These are phyloP conservation scores for Elysia crispata DNA, from an alignment of 2,888 invertebrate species.

Conservation along the genomic window DNA sequence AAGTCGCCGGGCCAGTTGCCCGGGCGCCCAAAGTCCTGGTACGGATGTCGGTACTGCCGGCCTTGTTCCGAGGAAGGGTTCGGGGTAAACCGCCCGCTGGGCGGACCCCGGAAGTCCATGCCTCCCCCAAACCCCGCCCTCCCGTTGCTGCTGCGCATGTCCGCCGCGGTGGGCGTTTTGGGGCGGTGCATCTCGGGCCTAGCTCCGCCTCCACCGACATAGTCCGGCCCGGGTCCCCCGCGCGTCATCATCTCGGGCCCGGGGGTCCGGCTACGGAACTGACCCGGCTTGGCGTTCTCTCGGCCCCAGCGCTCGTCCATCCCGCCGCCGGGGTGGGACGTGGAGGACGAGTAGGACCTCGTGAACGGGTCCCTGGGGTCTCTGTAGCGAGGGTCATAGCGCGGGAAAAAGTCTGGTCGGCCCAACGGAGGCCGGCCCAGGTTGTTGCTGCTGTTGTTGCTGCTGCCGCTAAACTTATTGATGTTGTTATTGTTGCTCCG, in stretches of 20 bases:
- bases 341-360: conserved; percentile 31
- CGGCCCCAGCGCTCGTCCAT: conserved; percentile 48
- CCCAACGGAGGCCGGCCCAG: conserved; percentile 65
- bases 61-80: conserved; percentile 56
- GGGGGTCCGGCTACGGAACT: conserved; percentile 75
- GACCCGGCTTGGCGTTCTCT: conserved; percentile 63
- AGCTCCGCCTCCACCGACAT: conserved; percentile 29
- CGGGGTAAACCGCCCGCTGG: conserved; percentile 55
- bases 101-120: conserved; percentile 48
- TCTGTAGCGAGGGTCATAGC: conserved; percentile 31
- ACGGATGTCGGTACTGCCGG: conserved; percentile 51
- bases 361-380: conserved; percentile 42
- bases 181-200: conserved; percentile 66
- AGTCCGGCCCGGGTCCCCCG: conserved; percentile 63
- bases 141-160: conserved; percentile 76
- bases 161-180: conserved; percentile 73
- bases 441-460: conserved; percentile 47
- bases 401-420: conserved; percentile 43
- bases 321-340: conserved; percentile 55
- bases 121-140: conserved; percentile 56
- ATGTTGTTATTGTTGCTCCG: conserved; percentile 58
- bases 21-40: conserved; percentile 43
- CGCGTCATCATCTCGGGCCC: conserved; percentile 76
- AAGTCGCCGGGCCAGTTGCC: conserved; percentile 52
- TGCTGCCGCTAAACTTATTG: conserved; percentile 47